Base-by-base conservation (phyloP, 2,888 invertebrate species). In the Ochropleura leucogaster region DNA sequence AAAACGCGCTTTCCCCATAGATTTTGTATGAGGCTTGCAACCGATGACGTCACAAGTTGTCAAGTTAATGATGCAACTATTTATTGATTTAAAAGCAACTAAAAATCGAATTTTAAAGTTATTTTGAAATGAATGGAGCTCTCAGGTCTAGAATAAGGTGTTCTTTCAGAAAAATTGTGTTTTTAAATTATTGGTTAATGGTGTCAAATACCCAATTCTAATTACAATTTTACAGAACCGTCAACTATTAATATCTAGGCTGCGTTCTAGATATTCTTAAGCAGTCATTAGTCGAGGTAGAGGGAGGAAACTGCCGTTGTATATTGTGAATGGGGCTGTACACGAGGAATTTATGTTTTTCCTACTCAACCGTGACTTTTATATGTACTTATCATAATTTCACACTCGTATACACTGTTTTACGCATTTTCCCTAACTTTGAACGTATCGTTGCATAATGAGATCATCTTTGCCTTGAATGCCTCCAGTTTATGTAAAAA, bases 381-480 rank as follows among this genome's bases (percentile, higher is more conserved):
- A 88, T 87, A 68, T 74, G 76, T 82, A 83, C 84, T 88, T 87
- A 85, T 82, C 88, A 90, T 89, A 87, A 88, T 89, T 86, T 85
- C 64, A 72, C 55, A 74, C 71, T 74, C 51, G 55, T 72, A 74
- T 74, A 80, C 81, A 76, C 44, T 70, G 80, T 77, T 71, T 51
- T 64, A 77, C 80, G 83, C 72, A 85, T 77, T 73, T 85, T 72
- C 62, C 77, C 60, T 67, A 84, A 85, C 80, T 79, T 83, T 78
- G 51, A 72, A 62, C 60, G 46, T 74, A 73, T 81, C 77, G 75
- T 77, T 87, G 85, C 77, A 87, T 87, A 85, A 86, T 81, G 80
- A 80, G 77, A 87, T 84, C 72, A 73, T 82, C 71, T 74, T 86
- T 86, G 79, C 81, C 65, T 81, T 68, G 71, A 78, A 69, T 74